Conservation (phyloP, 1,140 invertebrate genomes). For the Araneus ventricosus region DNA sequence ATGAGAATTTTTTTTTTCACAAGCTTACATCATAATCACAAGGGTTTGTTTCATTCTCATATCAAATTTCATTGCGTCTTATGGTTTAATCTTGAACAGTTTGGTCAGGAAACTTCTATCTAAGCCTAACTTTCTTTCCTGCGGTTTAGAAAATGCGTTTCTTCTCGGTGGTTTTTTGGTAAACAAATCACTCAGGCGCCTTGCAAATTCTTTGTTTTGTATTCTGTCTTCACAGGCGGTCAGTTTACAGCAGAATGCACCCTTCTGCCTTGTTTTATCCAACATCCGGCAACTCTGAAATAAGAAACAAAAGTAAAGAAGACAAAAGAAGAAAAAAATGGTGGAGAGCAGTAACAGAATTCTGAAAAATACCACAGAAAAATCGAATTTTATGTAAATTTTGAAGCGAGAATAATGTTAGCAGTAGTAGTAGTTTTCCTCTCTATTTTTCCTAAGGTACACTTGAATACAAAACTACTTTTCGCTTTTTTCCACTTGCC, state of each 20-base stretch:
- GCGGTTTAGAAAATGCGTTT: neutral
- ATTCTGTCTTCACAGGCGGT: slow-evolving; percentile 46
- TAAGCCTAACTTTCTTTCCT: neutral
- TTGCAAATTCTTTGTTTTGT: slow-evolving; percentile 28
- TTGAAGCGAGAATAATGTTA: slow-evolving; percentile 65
- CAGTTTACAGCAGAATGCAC: slow-evolving; percentile 21
- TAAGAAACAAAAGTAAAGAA: neutral
- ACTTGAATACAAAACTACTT: slow-evolving; percentile 47
- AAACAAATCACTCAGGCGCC: slow-evolving; percentile 60
- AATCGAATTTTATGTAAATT: slow-evolving; percentile 72
- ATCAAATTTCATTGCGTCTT: too few species aligned
- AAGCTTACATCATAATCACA: too few species aligned
- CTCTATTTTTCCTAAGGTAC: slow-evolving; percentile 12
- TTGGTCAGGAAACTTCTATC: neutral
- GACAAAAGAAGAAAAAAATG: neutral
- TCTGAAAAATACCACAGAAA: slow-evolving; percentile 32
- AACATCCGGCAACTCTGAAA: neutral
- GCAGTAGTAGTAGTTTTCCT: slow-evolving; percentile 5
- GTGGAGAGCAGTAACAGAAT: neutral
- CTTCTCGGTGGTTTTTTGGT: neutral
- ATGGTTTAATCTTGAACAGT: too few species aligned
- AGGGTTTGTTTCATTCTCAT: too few species aligned
- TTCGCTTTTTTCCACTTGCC: neutral
- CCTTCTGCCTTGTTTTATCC: slow-evolving; percentile 2
- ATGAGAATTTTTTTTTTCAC: too few species aligned